These are phyloP conservation scores for Dreissena polymorpha DNA, from an alignment of 1,140 invertebrate genomes.

Conservation along the genomic window DNA sequence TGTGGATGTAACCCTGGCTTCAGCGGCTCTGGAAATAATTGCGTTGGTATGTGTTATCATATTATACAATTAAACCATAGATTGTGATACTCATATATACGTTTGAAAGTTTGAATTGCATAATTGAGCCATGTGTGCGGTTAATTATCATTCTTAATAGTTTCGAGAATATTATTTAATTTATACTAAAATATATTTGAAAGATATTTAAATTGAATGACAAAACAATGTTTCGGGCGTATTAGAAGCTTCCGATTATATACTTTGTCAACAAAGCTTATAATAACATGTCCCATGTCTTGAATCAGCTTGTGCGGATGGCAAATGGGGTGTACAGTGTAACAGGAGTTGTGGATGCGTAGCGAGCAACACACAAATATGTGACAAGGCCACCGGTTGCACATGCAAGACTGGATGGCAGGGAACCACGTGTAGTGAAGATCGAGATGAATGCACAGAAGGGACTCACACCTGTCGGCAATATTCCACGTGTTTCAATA, in stretches of 20 bases:
- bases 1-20: too few species aligned
- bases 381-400: slow-evolving; percentile 37
- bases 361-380: not conserved
- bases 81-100: too few species aligned
- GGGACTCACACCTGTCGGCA: slow-evolving; percentile 49
- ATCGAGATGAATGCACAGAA: slow-evolving; percentile 61
- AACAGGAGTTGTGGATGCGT: slow-evolving; percentile 32
- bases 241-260: not conserved
- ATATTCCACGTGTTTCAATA: slow-evolving; percentile 86
- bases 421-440: slow-evolving; percentile 22
- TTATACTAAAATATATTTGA: not conserved
- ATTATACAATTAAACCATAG: too few species aligned
- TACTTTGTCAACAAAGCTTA: not conserved
- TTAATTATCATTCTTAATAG: not conserved
- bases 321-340: slow-evolving; percentile 43
- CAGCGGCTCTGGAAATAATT: too few species aligned
- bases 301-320: slow-evolving; percentile 18
- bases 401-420: slow-evolving; percentile 23
- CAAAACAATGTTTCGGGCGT: not conserved
- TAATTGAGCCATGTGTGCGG: not conserved
- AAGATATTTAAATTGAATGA: not conserved
- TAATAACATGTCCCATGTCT: not conserved
- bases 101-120: not conserved
- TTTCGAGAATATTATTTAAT: not conserved
- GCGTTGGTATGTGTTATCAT: too few species aligned